These are phyloP conservation scores for Rhyzopertha dominica DNA, from an alignment of 1,140 invertebrate genomes.

Conservation along the genomic window DNA sequence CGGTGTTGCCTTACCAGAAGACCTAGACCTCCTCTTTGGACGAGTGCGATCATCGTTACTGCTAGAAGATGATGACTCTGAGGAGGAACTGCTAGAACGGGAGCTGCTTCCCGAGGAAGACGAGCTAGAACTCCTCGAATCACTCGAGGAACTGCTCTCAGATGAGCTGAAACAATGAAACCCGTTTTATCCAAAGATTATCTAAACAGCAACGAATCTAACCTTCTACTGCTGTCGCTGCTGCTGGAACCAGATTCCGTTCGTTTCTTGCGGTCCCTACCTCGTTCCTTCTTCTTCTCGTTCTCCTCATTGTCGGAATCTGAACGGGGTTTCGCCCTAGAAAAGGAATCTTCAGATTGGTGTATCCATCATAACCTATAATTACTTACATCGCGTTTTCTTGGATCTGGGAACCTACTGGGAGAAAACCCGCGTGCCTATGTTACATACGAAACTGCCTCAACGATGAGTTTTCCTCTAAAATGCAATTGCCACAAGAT, in stretches of 20 bases:
- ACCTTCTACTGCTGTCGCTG: constrained; percentile 72
- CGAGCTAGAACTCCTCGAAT: constrained; percentile 60
- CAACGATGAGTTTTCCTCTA: too few relatives aligned
- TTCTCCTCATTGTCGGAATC: constrained; percentile 52
- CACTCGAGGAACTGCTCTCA: constrained; percentile 63
- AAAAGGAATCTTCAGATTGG: too few relatives aligned
- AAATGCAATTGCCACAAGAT: too few relatives aligned
- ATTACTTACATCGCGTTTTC: too few relatives aligned
- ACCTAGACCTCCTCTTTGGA: constrained; percentile 52
- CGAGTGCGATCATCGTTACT: constrained; percentile 55
- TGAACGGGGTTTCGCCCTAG: constrained; percentile 36
- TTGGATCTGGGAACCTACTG: too few relatives aligned
- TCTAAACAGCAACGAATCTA: constrained; percentile 15
- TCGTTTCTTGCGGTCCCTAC: constrained; percentile 59
- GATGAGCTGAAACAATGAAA: constrained; percentile 62
- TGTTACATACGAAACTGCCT: too few relatives aligned
- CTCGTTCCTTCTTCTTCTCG: constrained; percentile 62
- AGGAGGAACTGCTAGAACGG: constrained; percentile 66
- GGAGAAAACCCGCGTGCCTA: too few relatives aligned
- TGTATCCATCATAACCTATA: too few relatives aligned
- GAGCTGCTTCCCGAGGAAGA: constrained; percentile 69
- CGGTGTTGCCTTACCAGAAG: constrained; percentile 43
- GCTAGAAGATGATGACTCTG: constrained; percentile 51
- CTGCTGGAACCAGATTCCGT: constrained; percentile 68
- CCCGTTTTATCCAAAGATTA: constrained; percentile 11